Base-by-base conservation (phyloP, 2,797 vertebrate genomes). In the Amphiprion clarkii region DNA sequence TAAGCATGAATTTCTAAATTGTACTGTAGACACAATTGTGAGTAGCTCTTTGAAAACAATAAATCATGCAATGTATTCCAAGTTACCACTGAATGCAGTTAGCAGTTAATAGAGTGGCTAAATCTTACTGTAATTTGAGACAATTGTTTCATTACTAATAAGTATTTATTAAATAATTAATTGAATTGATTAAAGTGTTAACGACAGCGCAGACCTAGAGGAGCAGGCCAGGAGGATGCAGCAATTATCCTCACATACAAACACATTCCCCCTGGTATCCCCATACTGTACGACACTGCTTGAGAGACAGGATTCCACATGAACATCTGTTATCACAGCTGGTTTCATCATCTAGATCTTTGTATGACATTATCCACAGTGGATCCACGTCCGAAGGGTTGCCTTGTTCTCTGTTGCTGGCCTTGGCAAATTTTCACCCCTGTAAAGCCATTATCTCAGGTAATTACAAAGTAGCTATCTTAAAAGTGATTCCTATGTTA, bases 281-380 rank as follows among this genome's bases (percentile, higher is more conserved):
- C 57, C 59, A 64, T 67, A 82, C 67, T 82, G 75, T 55, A 72
- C 62, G 59, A 54, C 54, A n/a, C 63, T 77, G 77, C 76, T 85
- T 82, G 71, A 82, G 73, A 86, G 87, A 85, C 59, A 67, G 71
- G 79, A 82, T 90, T 87, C 56, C 71, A 68, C 57, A 79, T 69
- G 78, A 89, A 90, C 92, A 94, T 93, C 93, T 93, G 93, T 89
- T 84, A 79, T 74, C 84, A 88, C 92, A 92, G 91, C 88, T 92
- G 91, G 73, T 84, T 91, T 88, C 70, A 75, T 90, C 86, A 88
- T 92, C 66, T 44, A 33, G 48, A 85, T 84, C 62, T 82, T 79
- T 84, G 80, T 83, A 77, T 81, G 78, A 83, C 86, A 79, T 71
- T 68, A 83, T 82, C 74, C 87, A 81, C 66, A 71, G 78, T 85